Evolutionary conservation across 64 coral and sea anemone species (phyloP).

Genomic region (Trachythela sp.): DNA sequence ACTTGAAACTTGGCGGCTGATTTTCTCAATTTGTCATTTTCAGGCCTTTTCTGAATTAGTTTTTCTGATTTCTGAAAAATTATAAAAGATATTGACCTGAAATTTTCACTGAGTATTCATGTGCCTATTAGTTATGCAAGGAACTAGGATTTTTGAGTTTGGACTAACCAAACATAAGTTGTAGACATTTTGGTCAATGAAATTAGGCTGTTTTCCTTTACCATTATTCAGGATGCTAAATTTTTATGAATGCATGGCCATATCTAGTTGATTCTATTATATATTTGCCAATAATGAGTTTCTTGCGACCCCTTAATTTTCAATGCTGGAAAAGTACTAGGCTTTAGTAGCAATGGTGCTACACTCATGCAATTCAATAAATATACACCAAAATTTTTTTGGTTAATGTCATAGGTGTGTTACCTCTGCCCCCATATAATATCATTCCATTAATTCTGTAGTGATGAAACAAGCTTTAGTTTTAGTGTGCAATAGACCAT

Average conservation of each 20-base stretch:
- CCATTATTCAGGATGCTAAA: too few relatives aligned
- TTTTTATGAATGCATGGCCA: too few relatives aligned
- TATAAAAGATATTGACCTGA: conserved; percentile 30
- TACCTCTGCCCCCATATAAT: not conserved
- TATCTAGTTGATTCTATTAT: too few relatives aligned
- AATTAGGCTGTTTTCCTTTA: not conserved
- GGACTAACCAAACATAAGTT: conserved; percentile 17
- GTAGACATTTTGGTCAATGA: conserved; percentile 18
- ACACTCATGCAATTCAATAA: not conserved
- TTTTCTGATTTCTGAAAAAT: conserved; percentile 29
- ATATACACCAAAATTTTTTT: not conserved
- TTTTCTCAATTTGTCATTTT: conserved; percentile 51
- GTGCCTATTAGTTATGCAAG: conserved; percentile 35
- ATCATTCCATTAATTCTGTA: not conserved
- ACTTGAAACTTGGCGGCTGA: conserved; percentile 17
- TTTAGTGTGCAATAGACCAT: too few relatives aligned
- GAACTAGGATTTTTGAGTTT: conserved; percentile 22
- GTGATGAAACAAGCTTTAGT: not conserved
- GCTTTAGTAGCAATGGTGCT: not conserved
- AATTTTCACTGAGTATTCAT: conserved; percentile 44
- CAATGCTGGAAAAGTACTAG: not conserved
- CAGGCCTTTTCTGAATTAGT: conserved; percentile 9
- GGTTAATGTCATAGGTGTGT: not conserved
- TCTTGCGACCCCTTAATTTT: not conserved
- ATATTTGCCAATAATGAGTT: conserved; percentile 28